Conservation (phyloP, 2,888 invertebrate species). For the Nowickia ferox region DNA sequence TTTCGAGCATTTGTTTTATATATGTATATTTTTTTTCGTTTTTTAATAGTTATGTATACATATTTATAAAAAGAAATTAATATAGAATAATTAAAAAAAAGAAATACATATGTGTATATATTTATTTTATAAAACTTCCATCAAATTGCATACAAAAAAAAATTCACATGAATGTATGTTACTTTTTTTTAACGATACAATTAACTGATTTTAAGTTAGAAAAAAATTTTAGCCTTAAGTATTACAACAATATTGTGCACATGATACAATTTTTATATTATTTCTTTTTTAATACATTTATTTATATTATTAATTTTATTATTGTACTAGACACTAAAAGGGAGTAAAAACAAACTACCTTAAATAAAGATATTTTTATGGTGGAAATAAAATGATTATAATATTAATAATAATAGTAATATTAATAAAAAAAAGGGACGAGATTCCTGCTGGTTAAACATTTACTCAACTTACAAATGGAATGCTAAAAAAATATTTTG, state of each 20-base stretch:
- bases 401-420: background rate
- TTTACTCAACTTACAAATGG: slow-evolving; percentile 53
- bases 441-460: slow-evolving; percentile 46
- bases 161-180: slow-evolving; percentile 10
- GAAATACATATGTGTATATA: background rate
- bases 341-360: slow-evolving; percentile 29
- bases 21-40: slow-evolving; percentile 28
- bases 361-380: slow-evolving; percentile 42
- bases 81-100: slow-evolving; percentile 39
- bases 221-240: slow-evolving; percentile 46
- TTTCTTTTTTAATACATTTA: slow-evolving; percentile 39
- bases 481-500: slow-evolving; percentile 46
- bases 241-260: slow-evolving; percentile 66
- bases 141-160: slow-evolving; percentile 54
- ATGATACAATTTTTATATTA: slow-evolving; percentile 45
- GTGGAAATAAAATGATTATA: background rate
- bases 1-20: slow-evolving; percentile 25
- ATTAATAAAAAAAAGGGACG: slow-evolving; percentile 12
- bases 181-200: background rate
- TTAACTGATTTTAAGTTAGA: slow-evolving; percentile 10
- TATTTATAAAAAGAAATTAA: slow-evolving; percentile 57
- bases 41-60: slow-evolving; percentile 42
- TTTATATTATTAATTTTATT: slow-evolving; percentile 49
- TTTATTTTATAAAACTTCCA: slow-evolving; percentile 41
- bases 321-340: slow-evolving; percentile 57